Evolutionary conservation across 2,797 vertebrate species (phyloP).

Genomic region (Hephaestus fuliginosus): DNA sequence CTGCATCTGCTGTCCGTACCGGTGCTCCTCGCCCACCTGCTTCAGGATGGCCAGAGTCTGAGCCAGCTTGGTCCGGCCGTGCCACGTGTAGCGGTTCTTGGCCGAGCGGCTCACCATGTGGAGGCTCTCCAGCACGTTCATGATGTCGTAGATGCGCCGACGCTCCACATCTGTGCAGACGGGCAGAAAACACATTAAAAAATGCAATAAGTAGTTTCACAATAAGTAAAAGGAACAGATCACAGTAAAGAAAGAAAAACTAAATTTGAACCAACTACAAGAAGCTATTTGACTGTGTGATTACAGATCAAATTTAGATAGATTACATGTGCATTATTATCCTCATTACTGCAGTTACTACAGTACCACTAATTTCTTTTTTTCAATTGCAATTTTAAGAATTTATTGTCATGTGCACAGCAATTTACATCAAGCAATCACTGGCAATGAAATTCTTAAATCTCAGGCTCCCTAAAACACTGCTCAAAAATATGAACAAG

Average conservation of each 20-base stretch:
- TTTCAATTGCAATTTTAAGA: too few relatives aligned
- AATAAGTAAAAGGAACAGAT: background rate
- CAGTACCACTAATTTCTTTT: too few relatives aligned
- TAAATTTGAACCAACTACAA: background rate
- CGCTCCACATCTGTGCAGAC: slow-evolving; percentile 90
- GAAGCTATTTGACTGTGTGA: background rate
- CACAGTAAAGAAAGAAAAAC: background rate
- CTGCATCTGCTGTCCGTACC: slow-evolving; percentile 91
- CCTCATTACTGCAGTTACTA: too few relatives aligned
- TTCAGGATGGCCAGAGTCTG: slow-evolving; percentile 91
- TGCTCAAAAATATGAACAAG: too few relatives aligned
- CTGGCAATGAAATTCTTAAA: too few relatives aligned
- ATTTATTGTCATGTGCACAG: too few relatives aligned
- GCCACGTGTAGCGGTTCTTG: slow-evolving; percentile 96
- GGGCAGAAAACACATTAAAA: background rate
- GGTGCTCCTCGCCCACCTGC: slow-evolving; percentile 89
- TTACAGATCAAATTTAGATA: too few relatives aligned
- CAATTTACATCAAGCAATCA: too few relatives aligned
- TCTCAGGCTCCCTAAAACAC: too few relatives aligned
- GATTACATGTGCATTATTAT: too few relatives aligned
- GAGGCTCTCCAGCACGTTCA: slow-evolving; percentile 97
- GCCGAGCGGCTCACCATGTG: slow-evolving; percentile 98
- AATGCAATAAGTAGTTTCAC: too few relatives aligned
- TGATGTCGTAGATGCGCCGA: slow-evolving; percentile 96
- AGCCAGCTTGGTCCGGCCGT: slow-evolving; percentile 90